Evolutionary conservation across 2,113 vertebrate species (phyloP), one percentile per base, ranked within the genome.

Genomic region (Vulpes lagopus): DNA sequence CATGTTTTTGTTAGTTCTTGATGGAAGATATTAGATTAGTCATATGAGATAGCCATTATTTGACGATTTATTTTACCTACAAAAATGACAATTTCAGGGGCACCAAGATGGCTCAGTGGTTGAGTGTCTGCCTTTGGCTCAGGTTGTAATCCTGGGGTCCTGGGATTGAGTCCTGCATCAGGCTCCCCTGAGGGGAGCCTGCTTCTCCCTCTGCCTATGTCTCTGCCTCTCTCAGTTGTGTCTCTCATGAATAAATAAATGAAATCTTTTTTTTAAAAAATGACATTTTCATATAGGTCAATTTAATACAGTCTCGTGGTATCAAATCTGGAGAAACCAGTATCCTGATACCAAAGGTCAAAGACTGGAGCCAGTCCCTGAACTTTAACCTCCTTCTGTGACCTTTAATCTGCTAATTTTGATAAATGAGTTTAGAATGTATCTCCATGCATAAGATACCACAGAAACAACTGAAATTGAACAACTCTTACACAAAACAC

Each of bases 11-110:
- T 59, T 85, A 62, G 53, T 62, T 95, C 25, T 86, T 91, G 60
- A 91, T 51, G 64, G 30, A 91, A 96, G 91, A 76, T 79, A 30
- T 64, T 60, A 88, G 53, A 64, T 69, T 64, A 71, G 17, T 87
- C 49, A 85, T 43, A 67, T 53, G 55, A 23, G n/a, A 69, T 76
- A 76, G 5, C 5, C 27, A 94, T 64, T 69, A 71, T 62, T 16
- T 51, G 14, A 22, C 32, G 17, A 69, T 78, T 74, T 87, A 43
- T 51, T 74, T 87, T 62, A 89, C 60, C 1, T 78, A 78, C 8
- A 89, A 32, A 73, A 74, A 78, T 73, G 12, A 62, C 25, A 96
- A 53, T 78, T 83, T 78, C 43, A 43, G 43, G 43, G 43, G 43
- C 43, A 43, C 43, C 43, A 43, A 43, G 43, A 43, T 43, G 43